Evolutionary conservation across 2,797 vertebrate species (phyloP).

Genomic region (Sciurus vulgaris): DNA sequence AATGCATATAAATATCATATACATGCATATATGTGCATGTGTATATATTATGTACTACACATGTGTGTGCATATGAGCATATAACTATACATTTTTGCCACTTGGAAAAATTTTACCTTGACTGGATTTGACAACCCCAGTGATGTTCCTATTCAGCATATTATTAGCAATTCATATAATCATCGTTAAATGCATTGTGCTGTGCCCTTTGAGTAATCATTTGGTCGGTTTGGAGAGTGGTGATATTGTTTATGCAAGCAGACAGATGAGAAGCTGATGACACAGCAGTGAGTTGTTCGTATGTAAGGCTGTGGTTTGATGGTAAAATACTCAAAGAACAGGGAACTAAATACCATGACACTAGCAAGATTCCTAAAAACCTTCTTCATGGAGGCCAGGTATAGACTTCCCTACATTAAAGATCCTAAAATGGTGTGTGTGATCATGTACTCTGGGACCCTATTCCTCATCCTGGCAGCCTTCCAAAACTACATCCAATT

Average conservation of each 20-base stretch:
- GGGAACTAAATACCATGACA: neutral
- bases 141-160: neutral
- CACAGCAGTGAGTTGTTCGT: neutral
- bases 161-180: neutral
- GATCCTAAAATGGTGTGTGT: neutral
- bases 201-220: neutral
- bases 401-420: neutral
- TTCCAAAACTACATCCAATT: neutral
- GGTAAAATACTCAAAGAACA: neutral
- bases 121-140: neutral
- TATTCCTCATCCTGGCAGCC: neutral
- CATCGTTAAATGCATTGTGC: neutral
- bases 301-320: neutral
- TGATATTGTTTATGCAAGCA: slow-evolving; percentile 12
- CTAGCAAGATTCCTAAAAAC: neutral
- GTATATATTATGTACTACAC: neutral
- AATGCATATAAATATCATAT: neutral
- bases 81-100: neutral
- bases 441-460: neutral
- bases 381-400: neutral
- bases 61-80: neutral
- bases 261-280: neutral
- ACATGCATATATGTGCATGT: neutral
- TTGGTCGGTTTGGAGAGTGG: neutral
- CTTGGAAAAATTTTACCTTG: neutral